phyloP scores from a whole-genome alignment of 2,113 vertebrate species.

The Arizona elegans region DNA sequence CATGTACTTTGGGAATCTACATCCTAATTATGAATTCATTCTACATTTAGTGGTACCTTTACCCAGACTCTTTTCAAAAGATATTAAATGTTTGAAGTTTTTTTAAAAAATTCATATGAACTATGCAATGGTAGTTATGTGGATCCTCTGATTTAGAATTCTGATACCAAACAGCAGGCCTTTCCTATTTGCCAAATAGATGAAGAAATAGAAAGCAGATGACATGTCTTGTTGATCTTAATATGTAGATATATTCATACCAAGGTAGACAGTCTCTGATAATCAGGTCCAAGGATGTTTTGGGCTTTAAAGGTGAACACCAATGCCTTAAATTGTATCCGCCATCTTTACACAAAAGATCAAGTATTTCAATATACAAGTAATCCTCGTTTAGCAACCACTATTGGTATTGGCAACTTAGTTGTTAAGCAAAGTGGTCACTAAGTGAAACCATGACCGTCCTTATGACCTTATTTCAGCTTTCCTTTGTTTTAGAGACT shows the following conservation, averaged over 20 bases:
- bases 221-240: neutral
- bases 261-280: neutral
- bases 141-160: neutral
- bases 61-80: neutral
- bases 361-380: neutral
- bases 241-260: neutral
- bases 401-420: neutral
- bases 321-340: neutral
- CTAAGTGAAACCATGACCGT: neutral
- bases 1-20: neutral
- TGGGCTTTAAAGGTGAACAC: neutral
- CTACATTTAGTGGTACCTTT: neutral
- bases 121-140: neutral
- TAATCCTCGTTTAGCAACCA: neutral
- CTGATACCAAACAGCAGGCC: neutral
- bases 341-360: neutral
- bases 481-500: neutral
- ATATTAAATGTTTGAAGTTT: neutral
- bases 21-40: neutral
- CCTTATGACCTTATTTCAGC: neutral
- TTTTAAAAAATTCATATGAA: neutral
- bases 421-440: neutral
- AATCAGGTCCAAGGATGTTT: neutral
- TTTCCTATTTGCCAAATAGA: neutral
- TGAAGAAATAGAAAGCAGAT: neutral